A percentile compares a stretch with the other conserved stretches of the same genome.
These are phyloP conservation scores for Myotis davidii DNA, from an alignment of 2,113 vertebrate genomes.

Conservation along the genomic window DNA sequence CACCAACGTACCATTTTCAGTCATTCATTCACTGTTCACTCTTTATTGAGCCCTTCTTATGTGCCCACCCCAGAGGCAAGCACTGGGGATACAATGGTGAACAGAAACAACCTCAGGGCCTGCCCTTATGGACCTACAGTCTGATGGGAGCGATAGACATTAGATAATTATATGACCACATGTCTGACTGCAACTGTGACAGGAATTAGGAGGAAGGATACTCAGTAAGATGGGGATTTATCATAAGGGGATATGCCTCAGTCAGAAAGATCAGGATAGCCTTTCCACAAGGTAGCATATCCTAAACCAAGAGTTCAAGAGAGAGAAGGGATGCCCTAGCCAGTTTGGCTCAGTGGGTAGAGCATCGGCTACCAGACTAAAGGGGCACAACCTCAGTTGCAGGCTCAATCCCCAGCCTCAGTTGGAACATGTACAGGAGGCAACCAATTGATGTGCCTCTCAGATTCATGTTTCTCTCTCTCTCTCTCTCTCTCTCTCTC, in stretches of 20 bases:
- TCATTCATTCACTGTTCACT: background rate
- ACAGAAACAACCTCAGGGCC: background rate
- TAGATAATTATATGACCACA: background rate
- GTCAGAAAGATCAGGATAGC: background rate
- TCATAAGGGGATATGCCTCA: rapidly evolving
- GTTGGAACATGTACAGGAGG: too few species aligned
- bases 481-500: too few species aligned
- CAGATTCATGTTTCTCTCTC: too few species aligned
- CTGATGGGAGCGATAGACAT: background rate
- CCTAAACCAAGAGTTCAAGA: background rate
- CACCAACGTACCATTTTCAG: background rate
- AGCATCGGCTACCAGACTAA: too few species aligned
- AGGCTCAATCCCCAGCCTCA: too few species aligned
- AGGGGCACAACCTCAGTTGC: too few species aligned
- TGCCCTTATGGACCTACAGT: rapidly evolving
- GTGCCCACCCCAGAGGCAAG: background rate
- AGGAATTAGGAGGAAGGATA: background rate
- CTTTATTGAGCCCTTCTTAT: background rate
- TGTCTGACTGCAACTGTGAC: background rate
- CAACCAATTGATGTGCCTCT: too few species aligned
- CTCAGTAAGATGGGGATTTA: background rate
- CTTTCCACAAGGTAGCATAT: background rate
- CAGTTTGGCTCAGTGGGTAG: too few species aligned
- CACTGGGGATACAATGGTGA: background rate
- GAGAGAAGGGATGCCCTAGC: background rate